These are phyloP conservation scores for Labroides dimidiatus DNA, from an alignment of 2,797 vertebrate species.

Conservation along the genomic window DNA sequence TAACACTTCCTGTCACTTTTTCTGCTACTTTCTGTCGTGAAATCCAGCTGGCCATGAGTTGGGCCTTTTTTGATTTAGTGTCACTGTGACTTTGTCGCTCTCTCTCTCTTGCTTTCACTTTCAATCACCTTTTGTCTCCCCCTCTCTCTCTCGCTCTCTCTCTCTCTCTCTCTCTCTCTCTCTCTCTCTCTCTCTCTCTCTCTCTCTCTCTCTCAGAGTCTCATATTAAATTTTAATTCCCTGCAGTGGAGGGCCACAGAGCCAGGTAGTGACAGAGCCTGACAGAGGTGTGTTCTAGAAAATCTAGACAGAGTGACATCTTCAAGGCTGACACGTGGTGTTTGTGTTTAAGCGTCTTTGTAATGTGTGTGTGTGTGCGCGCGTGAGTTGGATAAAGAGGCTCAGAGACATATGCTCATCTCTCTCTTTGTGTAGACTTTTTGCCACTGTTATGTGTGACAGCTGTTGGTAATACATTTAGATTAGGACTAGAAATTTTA, in stretches of 20 bases:
- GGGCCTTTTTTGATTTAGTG: slow-evolving; percentile 38
- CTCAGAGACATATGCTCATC: slow-evolving; percentile 32
- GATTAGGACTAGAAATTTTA: slow-evolving; percentile 45
- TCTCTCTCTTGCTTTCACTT: slow-evolving; percentile 9
- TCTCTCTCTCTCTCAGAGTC: slow-evolving; percentile 23
- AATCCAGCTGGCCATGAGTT: slow-evolving; percentile 24
- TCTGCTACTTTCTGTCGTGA: slow-evolving; percentile 6
- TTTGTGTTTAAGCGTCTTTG: slow-evolving; percentile 22
- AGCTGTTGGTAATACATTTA: slow-evolving; percentile 54
- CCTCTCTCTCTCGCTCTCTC: neutral
- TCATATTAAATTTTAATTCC: slow-evolving; percentile 77
- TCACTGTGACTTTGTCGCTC: slow-evolving; percentile 29
- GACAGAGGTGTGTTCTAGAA: slow-evolving; percentile 63
- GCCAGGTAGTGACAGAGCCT: slow-evolving; percentile 64
- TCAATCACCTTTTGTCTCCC: too few species aligned
- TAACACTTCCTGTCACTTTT: slow-evolving; percentile 12
- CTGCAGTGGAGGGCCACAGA: slow-evolving; percentile 62
- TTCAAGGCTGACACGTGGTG: slow-evolving; percentile 21
- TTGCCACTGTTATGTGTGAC: slow-evolving; percentile 19
- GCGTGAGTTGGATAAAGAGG: neutral
- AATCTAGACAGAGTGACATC: slow-evolving; percentile 59
- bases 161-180: slow-evolving; percentile 14
- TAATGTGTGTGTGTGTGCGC: slow-evolving; percentile 1
- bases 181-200: slow-evolving; percentile 4
- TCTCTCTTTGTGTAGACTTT: slow-evolving; percentile 20